A percentile compares a stretch with the other conserved stretches of the same genome.
These are phyloP conservation scores for Peromyscus nudipes DNA, from an alignment of 2,797 vertebrate genomes.

Conservation along the genomic window DNA sequence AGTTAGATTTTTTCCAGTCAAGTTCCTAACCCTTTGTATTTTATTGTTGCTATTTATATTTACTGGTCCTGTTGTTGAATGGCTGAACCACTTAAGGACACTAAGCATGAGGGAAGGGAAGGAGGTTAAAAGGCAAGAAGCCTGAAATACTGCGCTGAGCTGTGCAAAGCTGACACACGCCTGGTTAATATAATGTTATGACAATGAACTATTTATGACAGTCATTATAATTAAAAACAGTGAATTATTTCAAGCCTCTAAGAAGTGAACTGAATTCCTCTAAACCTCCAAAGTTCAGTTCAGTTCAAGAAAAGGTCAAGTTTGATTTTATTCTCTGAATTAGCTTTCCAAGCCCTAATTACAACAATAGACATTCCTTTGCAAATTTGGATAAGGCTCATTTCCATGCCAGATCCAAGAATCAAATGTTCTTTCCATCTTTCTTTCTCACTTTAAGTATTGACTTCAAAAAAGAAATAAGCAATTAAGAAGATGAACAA, in stretches of 20 bases:
- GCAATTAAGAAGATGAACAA: conserved; percentile 9
- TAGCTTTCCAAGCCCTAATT: conserved; percentile 69
- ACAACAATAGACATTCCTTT: conserved; percentile 49
- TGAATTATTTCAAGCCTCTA: conserved; percentile 61
- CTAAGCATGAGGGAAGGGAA: neutral
- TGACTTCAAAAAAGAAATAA: conserved; percentile 47
- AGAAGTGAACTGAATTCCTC: conserved; percentile 62
- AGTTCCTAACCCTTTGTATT: conserved; percentile 20
- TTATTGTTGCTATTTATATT: conserved; percentile 7
- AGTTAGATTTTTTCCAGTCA: neutral
- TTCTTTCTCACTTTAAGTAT: conserved; percentile 45
- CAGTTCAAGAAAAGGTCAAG: conserved; percentile 77
- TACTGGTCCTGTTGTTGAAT: neutral
- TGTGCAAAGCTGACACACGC: conserved; percentile 29
- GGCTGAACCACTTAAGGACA: neutral
- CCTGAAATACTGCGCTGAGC: neutral
- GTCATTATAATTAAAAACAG: conserved; percentile 78
- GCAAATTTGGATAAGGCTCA: conserved; percentile 58
- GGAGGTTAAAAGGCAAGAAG: conserved; percentile 45
- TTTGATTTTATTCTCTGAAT: conserved; percentile 65
- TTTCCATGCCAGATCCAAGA: conserved; percentile 58
- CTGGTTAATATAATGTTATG: conserved; percentile 67
- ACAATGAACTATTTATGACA: conserved; percentile 64
- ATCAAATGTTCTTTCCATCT: conserved; percentile 14
- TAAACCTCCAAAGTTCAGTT: conserved; percentile 70